Conservation (phyloP, 2,113 vertebrate species). For the Scatophagus argus region DNA sequence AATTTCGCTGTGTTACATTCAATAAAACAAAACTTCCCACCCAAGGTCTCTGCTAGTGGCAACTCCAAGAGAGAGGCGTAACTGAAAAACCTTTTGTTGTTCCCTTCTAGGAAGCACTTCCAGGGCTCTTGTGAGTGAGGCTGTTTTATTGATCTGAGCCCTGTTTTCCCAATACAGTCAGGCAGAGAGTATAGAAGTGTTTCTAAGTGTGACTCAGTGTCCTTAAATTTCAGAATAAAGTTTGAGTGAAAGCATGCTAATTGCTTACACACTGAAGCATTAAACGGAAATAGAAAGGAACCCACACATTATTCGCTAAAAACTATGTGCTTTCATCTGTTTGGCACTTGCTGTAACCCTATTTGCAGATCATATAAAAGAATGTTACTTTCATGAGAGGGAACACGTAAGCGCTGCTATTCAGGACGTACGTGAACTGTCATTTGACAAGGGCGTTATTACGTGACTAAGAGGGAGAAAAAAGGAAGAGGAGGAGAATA, state of each 20-base stretch:
- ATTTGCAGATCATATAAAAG: not conserved
- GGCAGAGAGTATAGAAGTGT: slow-evolving; percentile 8
- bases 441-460: slow-evolving; percentile 1
- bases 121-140: slow-evolving; percentile 20
- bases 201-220: not conserved
- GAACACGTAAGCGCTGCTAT: not conserved
- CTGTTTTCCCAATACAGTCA: not conserved
- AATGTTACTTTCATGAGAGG: not conserved
- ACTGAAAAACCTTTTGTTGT: slow-evolving; percentile 40
- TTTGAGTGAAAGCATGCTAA: not conserved
- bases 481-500: not conserved
- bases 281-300: not conserved
- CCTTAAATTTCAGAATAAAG: slow-evolving; percentile 3
- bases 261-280: not conserved
- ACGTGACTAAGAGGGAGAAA: not conserved
- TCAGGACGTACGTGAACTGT: too few relatives aligned
- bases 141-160: slow-evolving; percentile 38
- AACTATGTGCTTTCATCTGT: not conserved
- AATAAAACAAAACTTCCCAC: slow-evolving; percentile 60
- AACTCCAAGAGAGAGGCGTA: slow-evolving; percentile 20
- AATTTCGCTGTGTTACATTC: slow-evolving; percentile 51
- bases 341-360: not conserved
- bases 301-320: not conserved
- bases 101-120: slow-evolving; percentile 38
- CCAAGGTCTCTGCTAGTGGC: slow-evolving; percentile 49